Conservation (phyloP, 2,888 invertebrate genomes). For the Lampropteryx suffumata region DNA sequence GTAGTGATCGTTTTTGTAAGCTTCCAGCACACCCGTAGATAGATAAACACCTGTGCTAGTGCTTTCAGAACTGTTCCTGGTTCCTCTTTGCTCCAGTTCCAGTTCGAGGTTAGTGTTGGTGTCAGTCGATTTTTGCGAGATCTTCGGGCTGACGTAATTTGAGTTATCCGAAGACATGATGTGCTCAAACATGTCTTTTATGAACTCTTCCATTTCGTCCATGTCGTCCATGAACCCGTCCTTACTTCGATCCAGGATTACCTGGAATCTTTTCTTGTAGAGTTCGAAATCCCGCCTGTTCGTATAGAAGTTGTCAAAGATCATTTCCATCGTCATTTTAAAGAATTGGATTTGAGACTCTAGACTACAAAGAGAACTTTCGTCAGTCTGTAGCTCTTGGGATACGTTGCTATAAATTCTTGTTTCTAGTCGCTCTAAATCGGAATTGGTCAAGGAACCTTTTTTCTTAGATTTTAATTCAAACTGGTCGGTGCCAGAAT, state of each 20-base stretch:
- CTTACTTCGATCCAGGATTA: constrained; percentile 57
- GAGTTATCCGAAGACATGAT: constrained; percentile 59
- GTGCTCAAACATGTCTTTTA: constrained; percentile 66
- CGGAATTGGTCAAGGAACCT: constrained; percentile 54
- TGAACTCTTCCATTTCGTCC: constrained; percentile 68
- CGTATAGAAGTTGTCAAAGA: constrained; percentile 65
- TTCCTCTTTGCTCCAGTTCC: constrained; percentile 19
- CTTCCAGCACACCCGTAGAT: constrained; percentile 42
- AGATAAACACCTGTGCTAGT: constrained; percentile 12
- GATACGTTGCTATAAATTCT: constrained; percentile 58
- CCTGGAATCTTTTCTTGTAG: constrained; percentile 64
- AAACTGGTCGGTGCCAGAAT: constrained; percentile 37
- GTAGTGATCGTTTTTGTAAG: constrained; percentile 61
- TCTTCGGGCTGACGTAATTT: constrained; percentile 30
- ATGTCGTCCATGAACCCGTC: constrained; percentile 58
- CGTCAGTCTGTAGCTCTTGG: constrained; percentile 55
- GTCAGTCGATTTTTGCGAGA: constrained; percentile 13
- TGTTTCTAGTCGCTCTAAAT: constrained; percentile 58
- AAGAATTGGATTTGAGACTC: constrained; percentile 69
- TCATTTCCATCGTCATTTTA: constrained; percentile 63
- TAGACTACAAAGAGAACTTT: constrained; percentile 47
- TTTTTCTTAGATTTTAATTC: constrained; percentile 11
- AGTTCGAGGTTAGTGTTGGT: background rate
- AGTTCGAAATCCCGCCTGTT: constrained; percentile 63
- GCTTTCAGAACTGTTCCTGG: constrained; percentile 18